phyloP scores from a whole-genome alignment of 2,888 invertebrate species.

The Ophion slaviceki region DNA sequence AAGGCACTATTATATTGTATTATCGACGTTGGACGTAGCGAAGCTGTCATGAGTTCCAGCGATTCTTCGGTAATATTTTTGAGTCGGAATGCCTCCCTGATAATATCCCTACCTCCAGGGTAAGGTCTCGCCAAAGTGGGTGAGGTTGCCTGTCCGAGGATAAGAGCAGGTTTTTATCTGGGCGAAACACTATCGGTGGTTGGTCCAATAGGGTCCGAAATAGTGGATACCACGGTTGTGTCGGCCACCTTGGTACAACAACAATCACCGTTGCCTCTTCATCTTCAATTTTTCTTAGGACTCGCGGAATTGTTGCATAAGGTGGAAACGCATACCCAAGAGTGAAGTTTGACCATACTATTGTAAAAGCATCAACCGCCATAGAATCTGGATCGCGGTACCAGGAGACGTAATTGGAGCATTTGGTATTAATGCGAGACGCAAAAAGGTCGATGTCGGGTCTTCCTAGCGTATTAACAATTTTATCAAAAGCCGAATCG shows the following conservation, averaged over 20 bases:
- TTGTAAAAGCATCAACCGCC: slow-evolving; percentile 68
- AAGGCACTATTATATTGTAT: slow-evolving; percentile 41
- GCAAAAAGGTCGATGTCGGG: slow-evolving; percentile 51
- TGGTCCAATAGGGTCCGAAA: slow-evolving; percentile 1
- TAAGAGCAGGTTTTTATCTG: slow-evolving; percentile 22
- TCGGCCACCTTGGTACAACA: slow-evolving; percentile 71
- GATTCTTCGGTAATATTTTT: slow-evolving; percentile 23
- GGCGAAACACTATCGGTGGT: slow-evolving; percentile 2
- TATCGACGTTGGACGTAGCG: slow-evolving; percentile 19
- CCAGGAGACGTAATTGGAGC: slow-evolving; percentile 39
- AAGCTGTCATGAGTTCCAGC: slow-evolving; percentile 30
- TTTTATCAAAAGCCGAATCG: slow-evolving; percentile 27
- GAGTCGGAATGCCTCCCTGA: slow-evolving; percentile 27
- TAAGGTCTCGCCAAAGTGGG: slow-evolving; percentile 18
- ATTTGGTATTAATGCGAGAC: slow-evolving; percentile 18
- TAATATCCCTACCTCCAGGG: not conserved
- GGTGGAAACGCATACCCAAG: slow-evolving; percentile 49
- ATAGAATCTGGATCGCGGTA: slow-evolving; percentile 43
- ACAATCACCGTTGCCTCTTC: slow-evolving; percentile 72
- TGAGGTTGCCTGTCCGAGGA: slow-evolving; percentile 29
- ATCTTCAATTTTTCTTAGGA: slow-evolving; percentile 69
- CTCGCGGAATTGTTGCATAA: slow-evolving; percentile 68
- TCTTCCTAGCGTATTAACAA: not conserved
- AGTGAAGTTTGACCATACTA: slow-evolving; percentile 58
- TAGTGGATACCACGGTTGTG: slow-evolving; percentile 62